Conservation (phyloP, 1,140 invertebrate genomes). For the Lordiphosa collinella region DNA sequence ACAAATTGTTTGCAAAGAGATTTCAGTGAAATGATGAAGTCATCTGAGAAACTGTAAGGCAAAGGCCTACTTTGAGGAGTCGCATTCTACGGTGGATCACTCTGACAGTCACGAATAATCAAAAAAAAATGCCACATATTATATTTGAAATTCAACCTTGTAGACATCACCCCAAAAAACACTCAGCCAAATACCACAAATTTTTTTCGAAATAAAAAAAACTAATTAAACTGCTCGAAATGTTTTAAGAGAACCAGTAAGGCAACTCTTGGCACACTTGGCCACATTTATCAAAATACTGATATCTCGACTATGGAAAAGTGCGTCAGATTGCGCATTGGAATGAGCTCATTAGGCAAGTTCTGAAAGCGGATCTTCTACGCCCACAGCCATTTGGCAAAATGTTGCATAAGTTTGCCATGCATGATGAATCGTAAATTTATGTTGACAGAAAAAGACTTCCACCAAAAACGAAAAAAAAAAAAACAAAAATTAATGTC, state of each 20-base stretch:
- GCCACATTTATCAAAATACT: neutral
- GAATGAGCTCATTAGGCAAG: conserved; percentile 51
- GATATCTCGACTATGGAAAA: neutral
- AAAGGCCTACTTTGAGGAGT: too few relatives aligned
- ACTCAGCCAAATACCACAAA: conserved; percentile 3
- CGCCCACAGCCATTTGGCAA: conserved; percentile 51
- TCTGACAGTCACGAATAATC: too few relatives aligned
- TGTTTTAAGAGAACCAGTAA: conserved; percentile 44
- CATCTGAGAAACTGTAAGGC: too few relatives aligned
- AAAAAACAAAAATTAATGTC: conserved; percentile 54
- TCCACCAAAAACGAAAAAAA: conserved; percentile 12
- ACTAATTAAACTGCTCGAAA: conserved; percentile 50
- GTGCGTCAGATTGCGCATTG: conserved; percentile 13
- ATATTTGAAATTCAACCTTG: too few relatives aligned
- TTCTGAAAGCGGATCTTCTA: conserved; percentile 48
- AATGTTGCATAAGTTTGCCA: conserved; percentile 52
- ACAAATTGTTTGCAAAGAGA: too few relatives aligned
- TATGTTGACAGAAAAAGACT: conserved; percentile 34
- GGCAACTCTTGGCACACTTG: conserved; percentile 7
- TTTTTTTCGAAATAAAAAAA: conserved; percentile 8
- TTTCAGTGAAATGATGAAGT: too few relatives aligned
- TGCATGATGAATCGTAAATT: too few relatives aligned
- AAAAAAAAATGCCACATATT: too few relatives aligned
- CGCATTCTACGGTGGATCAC: too few relatives aligned
- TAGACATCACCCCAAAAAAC: neutral